These are phyloP conservation scores for Seriola dumerili DNA, from an alignment of 2,113 vertebrate species.

Conservation along the genomic window DNA sequence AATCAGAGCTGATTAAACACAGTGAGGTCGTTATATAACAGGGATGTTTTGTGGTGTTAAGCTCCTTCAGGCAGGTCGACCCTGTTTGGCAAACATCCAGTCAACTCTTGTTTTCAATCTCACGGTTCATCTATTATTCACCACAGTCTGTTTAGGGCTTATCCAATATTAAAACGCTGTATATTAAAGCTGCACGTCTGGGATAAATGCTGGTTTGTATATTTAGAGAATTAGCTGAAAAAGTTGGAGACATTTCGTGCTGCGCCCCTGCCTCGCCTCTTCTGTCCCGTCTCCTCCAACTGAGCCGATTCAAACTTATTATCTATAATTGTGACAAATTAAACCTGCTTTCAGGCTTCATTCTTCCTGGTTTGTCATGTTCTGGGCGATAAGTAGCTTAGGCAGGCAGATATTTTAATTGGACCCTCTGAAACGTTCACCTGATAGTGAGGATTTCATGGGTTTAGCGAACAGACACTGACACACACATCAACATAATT, in stretches of 20 bases:
- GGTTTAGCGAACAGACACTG: constrained; percentile 7
- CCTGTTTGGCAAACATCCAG: neutral
- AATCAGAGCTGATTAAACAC: neutral
- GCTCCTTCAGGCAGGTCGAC: neutral
- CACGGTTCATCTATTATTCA: neutral
- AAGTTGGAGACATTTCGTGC: neutral
- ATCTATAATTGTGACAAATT: constrained; percentile 26
- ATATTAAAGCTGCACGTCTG: too few relatives aligned
- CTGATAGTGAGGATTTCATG: constrained; percentile 17
- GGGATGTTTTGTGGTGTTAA: neutral
- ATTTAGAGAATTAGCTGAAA: neutral
- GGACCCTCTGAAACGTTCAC: constrained; percentile 18
- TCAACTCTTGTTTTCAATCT: neutral
- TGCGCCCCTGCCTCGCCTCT: too few relatives aligned
- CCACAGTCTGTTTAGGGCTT: neutral
- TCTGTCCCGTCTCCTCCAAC: neutral
- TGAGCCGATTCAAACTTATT: neutral
- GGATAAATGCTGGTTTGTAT: neutral
- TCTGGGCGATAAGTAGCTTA: constrained; percentile 33
- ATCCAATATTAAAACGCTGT: neutral
- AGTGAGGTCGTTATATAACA: neutral
- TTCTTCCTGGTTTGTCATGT: constrained; percentile 9
- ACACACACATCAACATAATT: constrained; percentile 29
- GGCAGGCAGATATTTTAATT: constrained; percentile 47
- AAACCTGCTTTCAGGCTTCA: neutral